Evolutionary conservation across 2,888 invertebrate genomes (phyloP), one percentile per base, ranked within the genome.

Genomic region (Callinectes sapidus): DNA sequence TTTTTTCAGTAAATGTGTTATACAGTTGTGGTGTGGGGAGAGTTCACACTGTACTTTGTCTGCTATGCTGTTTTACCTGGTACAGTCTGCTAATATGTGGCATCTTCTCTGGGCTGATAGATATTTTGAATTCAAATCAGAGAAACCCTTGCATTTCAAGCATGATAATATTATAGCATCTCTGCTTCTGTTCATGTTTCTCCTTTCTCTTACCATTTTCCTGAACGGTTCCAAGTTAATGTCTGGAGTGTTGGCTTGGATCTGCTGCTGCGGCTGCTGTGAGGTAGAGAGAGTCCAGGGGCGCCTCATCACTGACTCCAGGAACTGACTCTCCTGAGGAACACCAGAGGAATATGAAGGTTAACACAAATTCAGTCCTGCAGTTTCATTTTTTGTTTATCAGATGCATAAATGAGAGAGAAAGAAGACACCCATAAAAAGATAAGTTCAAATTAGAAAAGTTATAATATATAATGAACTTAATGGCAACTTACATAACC

Each of bases 271-370:
- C 3, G 96, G 96, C 93, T 96, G 96, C 94, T 96, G 96, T 95
- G 96, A 96, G n/a, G 96, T 96, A 14, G 96, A 96, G 61, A 96
- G 95, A 1, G 96, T 96, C 96, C 96, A 96, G 0, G 96, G 96
- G 94, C 96, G 95, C 92, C 95, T 95, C 18, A 96, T 95, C 39
- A 96, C 95, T 93, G 96, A 95, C 94, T 96, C 96, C 94, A 96
- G 95, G 94, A 96, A 96, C 90, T 96, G 95, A 95, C 96, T 95
- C 92, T 96, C 95, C 96, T 96, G 93, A 10, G 13, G n/a, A 48
- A 35, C 23, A n/a, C 42, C n/a, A 55, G 28, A 87, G 55, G 42
- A 32, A 90, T n/a, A 13, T 42, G 42, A 81, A 14, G 39, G 23
- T 61, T 35, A 90, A 61, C 48, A 8, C 48, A 5, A 48, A 48